Conservation (phyloP, 2,797 vertebrate genomes). For the Coregonus sp. region DNA sequence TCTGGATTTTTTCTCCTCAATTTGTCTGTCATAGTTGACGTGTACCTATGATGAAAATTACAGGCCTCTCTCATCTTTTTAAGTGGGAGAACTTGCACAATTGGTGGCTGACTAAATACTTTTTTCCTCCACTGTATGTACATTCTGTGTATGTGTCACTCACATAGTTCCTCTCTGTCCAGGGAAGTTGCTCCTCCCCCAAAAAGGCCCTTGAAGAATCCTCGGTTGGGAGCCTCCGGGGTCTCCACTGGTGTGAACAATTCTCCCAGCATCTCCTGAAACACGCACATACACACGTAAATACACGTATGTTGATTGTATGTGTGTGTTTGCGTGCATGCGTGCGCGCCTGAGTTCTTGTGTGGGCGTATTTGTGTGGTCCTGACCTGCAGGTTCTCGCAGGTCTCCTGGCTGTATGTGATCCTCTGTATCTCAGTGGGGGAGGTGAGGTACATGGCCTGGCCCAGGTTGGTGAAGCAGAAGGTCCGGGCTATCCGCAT, state of each 20-base stretch:
- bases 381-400: constrained; percentile 95
- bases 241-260: constrained; percentile 98
- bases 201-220: constrained; percentile 98
- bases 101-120: no score
- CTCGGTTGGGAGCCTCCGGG: constrained; percentile 96
- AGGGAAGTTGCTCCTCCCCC: constrained; percentile 96
- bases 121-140: background rate
- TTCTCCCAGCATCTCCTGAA: constrained; percentile 97
- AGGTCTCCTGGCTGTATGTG: constrained; percentile 97
- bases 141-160: constrained; percentile 54
- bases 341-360: no score
- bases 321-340: no score
- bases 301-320: background rate
- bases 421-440: constrained; percentile 98
- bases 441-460: constrained; percentile 95
- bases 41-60: no score
- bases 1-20: no score
- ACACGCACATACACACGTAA: constrained; percentile 8
- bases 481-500: constrained; percentile 99
- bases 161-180: constrained; percentile 97
- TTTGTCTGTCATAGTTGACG: no score
- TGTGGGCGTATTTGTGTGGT: background rate
- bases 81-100: no score
- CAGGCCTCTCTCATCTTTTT: no score
- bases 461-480: constrained; percentile 97